A percentile compares a stretch with the other conserved stretches of the same genome.
Evolutionary conservation across 2,888 invertebrate species (phyloP).

Genomic region (Heliconius cydno): DNA sequence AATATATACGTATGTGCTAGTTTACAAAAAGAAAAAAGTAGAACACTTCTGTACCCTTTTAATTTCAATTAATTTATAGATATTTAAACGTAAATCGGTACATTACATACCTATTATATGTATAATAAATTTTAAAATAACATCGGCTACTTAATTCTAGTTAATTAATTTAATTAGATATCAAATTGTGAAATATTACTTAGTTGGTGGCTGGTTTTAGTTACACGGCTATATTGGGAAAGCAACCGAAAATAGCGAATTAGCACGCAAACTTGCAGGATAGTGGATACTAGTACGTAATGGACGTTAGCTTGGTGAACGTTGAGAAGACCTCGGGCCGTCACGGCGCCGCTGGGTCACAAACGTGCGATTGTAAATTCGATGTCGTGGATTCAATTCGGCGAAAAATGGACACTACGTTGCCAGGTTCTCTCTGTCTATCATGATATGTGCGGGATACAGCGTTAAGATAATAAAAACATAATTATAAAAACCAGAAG

Average conservation of each 20-base stretch:
- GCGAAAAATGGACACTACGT: too few species aligned
- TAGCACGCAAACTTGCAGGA: slow-evolving; percentile 34
- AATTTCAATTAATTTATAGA: not conserved
- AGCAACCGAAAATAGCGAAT: slow-evolving; percentile 30
- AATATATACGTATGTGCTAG: too few species aligned
- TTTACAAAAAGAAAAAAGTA: too few species aligned
- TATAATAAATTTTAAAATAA: not conserved
- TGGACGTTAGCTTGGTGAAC: slow-evolving; percentile 24
- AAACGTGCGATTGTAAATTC: too few species aligned
- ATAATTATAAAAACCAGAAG: too few species aligned
- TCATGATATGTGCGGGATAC: too few species aligned
- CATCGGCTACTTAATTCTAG: not conserved
- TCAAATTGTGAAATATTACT: slow-evolving; percentile 8
- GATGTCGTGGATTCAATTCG: too few species aligned
- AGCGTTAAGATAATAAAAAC: too few species aligned
- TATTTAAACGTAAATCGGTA: not conserved
- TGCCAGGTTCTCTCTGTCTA: too few species aligned
- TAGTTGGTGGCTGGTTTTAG: not conserved
- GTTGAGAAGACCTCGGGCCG: not conserved
- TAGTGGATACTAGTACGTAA: slow-evolving; percentile 21
- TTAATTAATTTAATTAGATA: not conserved
- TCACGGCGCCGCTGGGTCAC: too few species aligned
- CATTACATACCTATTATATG: not conserved
- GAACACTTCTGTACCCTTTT: too few species aligned
- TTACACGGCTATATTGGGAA: slow-evolving; percentile 31